A percentile compares a stretch with the other conserved stretches of the same genome.
These are phyloP conservation scores for Halictus rubicundus DNA, from an alignment of 1,140 invertebrate species.

Conservation along the genomic window DNA sequence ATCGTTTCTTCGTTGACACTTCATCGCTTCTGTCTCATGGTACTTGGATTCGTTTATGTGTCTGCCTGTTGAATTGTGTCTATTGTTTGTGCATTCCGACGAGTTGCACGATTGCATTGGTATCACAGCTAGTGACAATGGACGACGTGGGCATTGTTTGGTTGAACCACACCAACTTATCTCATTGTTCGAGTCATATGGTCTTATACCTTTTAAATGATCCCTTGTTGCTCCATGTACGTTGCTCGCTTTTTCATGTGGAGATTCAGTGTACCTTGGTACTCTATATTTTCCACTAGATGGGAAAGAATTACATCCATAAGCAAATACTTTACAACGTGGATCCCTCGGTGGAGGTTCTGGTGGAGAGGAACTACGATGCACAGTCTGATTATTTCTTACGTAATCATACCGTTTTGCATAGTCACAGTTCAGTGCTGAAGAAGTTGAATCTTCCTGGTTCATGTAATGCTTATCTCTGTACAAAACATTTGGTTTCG, in stretches of 20 bases:
- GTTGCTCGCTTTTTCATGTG: conserved; percentile 7
- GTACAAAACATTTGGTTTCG: conserved; percentile 65
- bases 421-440: conserved; percentile 67
- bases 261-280: conserved; percentile 21
- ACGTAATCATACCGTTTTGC: conserved; percentile 42
- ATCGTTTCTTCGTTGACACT: conserved; percentile 50
- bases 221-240: conserved; percentile 12
- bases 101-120: conserved; percentile 35
- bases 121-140: conserved; percentile 56
- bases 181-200: conserved; percentile 53
- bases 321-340: conserved; percentile 79
- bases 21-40: conserved; percentile 48
- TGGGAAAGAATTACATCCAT: conserved; percentile 72
- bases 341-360: conserved; percentile 87
- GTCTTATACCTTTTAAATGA: conserved; percentile 27
- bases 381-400: conserved; percentile 1
- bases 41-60: conserved; percentile 34
- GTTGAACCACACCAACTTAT: conserved; percentile 12
- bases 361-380: conserved; percentile 78
- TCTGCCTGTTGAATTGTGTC: conserved; percentile 50
- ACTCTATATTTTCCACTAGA: conserved; percentile 78
- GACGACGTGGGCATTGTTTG: conserved; percentile 40
- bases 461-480: background rate
- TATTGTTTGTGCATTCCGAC: conserved; percentile 45
- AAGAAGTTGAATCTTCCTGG: conserved; percentile 1